These are phyloP conservation scores for Trachelus iudaicus DNA, from an alignment of 2,888 invertebrate species.

Conservation along the genomic window DNA sequence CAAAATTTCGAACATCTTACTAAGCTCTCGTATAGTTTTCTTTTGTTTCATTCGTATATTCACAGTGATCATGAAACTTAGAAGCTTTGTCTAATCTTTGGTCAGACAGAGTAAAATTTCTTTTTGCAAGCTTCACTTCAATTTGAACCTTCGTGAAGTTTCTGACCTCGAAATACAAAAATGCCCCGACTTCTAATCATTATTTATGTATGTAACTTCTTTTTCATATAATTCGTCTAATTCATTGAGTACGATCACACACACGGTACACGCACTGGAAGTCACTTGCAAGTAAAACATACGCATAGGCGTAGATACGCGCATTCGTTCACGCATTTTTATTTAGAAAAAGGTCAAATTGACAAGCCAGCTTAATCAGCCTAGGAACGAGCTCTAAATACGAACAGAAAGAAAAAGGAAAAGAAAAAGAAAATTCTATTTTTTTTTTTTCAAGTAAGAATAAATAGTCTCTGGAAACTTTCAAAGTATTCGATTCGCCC, in stretches of 20 bases:
- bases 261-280: background rate
- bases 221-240: background rate
- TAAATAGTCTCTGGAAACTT: background rate
- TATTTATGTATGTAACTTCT: background rate
- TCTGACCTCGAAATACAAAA: background rate
- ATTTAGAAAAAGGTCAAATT: conserved; percentile 16
- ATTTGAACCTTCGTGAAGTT: no score
- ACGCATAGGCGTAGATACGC: background rate
- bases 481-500: background rate
- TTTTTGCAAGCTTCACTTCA: no score
- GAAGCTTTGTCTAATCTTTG: no score
- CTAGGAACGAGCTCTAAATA: conserved; percentile 1
- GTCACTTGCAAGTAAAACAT: no score
- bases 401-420: background rate
- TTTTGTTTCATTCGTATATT: no score
- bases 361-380: conserved; percentile 13
- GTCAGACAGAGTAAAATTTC: no score
- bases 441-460: background rate
- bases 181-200: background rate
- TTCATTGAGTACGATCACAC: background rate
- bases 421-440: background rate
- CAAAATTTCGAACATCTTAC: no score
- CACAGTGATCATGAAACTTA: no score
- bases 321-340: background rate
- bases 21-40: no score